A percentile compares a stretch with the other conserved stretches of the same genome.
Evolutionary conservation across 2,113 vertebrate species (phyloP).

Genomic region (Sphaerodactylus townsendi): DNA sequence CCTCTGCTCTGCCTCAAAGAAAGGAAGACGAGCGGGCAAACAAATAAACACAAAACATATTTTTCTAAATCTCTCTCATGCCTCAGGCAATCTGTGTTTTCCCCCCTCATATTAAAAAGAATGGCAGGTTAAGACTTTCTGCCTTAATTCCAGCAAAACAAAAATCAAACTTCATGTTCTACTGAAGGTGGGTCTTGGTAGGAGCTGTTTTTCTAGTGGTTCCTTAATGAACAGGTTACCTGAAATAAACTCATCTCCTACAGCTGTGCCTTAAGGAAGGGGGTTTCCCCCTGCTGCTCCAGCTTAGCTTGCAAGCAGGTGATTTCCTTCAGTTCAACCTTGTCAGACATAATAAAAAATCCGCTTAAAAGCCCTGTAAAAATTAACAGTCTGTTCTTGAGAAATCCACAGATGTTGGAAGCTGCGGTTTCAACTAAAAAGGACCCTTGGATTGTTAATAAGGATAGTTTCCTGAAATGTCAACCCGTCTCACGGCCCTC

Average conservation of each 20-base stretch:
- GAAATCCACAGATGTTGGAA: conserved; percentile 24
- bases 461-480: no score
- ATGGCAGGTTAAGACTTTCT: no score
- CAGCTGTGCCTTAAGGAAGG: background rate
- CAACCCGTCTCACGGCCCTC: no score
- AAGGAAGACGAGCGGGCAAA: no score
- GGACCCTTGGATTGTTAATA: conserved; percentile 16
- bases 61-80: no score
- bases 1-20: no score
- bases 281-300: background rate
- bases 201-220: background rate
- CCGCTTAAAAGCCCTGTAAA: conserved; percentile 21
- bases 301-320: background rate
- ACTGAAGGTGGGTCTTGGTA: background rate
- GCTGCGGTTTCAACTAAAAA: background rate
- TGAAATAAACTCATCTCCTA: conserved; percentile 7
- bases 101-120: no score
- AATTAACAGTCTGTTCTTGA: conserved; percentile 24
- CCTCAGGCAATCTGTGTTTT: no score
- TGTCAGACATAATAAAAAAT: background rate
- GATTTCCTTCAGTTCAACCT: conserved; percentile 8
- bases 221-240: background rate
- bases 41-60: no score
- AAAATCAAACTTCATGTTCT: no score
- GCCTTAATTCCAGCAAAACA: no score